These are phyloP conservation scores for Microtus californicus DNA, from an alignment of 2,797 vertebrate species.

Conservation along the genomic window DNA sequence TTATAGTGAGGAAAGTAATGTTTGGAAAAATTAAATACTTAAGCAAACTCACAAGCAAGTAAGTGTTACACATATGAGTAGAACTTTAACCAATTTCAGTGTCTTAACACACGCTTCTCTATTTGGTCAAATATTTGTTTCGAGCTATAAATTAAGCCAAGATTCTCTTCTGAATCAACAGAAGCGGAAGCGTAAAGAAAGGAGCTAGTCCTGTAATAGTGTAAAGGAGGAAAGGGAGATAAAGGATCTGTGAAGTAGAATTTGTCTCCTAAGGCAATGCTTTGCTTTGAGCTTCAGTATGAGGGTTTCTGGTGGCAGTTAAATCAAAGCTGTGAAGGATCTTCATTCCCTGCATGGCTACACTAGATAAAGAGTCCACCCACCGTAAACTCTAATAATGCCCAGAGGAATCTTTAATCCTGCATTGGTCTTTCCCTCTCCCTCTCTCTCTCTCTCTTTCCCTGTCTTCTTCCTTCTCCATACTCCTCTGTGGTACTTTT, in stretches of 20 bases:
- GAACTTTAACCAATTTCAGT: not conserved
- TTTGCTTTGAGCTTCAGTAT: not conserved
- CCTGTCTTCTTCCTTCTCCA: not conserved
- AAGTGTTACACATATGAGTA: not conserved
- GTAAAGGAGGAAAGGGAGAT: not conserved
- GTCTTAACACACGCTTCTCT: not conserved
- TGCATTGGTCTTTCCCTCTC: too few relatives aligned
- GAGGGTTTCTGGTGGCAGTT: not conserved
- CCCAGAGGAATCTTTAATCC: not conserved
- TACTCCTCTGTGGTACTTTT: not conserved
- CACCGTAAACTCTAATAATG: not conserved
- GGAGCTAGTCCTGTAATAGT: not conserved
- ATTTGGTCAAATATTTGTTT: not conserved
- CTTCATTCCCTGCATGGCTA: not conserved
- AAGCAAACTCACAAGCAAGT: not conserved
- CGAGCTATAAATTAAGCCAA: not conserved
- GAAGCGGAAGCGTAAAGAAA: not conserved
- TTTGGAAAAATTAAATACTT: not conserved
- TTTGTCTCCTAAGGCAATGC: not conserved
- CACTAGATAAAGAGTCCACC: not conserved
- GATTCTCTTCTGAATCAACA: not conserved
- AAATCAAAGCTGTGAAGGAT: not conserved
- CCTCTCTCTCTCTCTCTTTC: too few relatives aligned
- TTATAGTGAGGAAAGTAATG: not conserved
- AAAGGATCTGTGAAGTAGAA: not conserved